phyloP scores from a whole-genome alignment of 2,797 vertebrate species.

The Sebastiscus tertius region DNA sequence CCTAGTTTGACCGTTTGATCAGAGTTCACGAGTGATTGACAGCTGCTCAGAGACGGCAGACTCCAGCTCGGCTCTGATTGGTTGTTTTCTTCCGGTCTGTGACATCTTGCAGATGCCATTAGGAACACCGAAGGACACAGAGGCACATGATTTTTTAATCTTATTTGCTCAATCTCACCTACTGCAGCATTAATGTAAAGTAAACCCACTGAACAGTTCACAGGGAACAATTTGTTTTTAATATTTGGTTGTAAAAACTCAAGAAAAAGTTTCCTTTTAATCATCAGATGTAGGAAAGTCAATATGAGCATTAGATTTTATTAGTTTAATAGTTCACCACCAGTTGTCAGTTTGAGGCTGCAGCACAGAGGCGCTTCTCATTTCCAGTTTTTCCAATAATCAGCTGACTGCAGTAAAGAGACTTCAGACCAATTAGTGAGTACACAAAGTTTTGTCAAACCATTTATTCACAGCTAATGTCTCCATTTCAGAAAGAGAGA shows the following conservation, averaged over 20 bases:
- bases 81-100: too few relatives aligned
- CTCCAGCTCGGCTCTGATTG: too few relatives aligned
- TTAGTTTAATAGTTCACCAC: background rate
- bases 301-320: background rate
- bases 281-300: background rate
- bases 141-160: too few relatives aligned
- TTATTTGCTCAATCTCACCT: too few relatives aligned
- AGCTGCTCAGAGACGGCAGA: too few relatives aligned
- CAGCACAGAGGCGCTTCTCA: background rate
- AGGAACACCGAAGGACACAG: too few relatives aligned
- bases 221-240: background rate
- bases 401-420: background rate
- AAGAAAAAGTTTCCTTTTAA: background rate
- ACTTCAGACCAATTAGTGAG: conserved; percentile 23
- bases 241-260: background rate
- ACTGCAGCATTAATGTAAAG: background rate
- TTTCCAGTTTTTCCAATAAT: conserved; percentile 8
- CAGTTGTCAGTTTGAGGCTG: background rate
- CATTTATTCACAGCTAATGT: conserved; percentile 31
- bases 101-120: too few relatives aligned
- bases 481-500: conserved; percentile 16
- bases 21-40: too few relatives aligned
- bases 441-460: conserved; percentile 1
- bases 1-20: too few relatives aligned
- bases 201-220: background rate